Conservation (phyloP, 2,888 invertebrate genomes). For the Agelastica alni region DNA sequence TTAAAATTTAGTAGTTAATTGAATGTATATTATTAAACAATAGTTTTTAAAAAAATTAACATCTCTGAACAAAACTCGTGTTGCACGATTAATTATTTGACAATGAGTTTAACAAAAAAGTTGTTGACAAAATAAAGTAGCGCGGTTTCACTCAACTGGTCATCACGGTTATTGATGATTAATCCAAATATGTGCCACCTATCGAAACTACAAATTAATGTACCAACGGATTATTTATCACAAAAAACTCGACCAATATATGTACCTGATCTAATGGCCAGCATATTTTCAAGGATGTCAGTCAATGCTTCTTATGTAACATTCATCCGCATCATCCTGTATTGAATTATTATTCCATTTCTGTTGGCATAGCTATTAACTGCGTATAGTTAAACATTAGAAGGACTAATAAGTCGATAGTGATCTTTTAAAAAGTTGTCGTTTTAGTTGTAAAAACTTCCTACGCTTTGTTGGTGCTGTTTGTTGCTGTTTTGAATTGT, state of each 20-base stretch:
- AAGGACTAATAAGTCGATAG: slow-evolving; percentile 13
- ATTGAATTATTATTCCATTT: slow-evolving; percentile 28
- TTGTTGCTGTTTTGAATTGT: background rate
- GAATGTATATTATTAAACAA: too few relatives aligned
- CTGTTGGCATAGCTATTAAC: slow-evolving; percentile 17
- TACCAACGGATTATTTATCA: slow-evolving; percentile 6
- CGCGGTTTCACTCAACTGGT: slow-evolving; percentile 6
- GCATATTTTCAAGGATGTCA: slow-evolving; percentile 34
- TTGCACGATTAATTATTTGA: too few relatives aligned
- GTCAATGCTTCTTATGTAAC: slow-evolving; percentile 34
- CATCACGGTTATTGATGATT: slow-evolving; percentile 10
- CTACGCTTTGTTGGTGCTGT: background rate
- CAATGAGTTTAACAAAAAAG: too few relatives aligned
- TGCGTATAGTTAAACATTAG: slow-evolving; percentile 1
- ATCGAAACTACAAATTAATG: slow-evolving; percentile 2
- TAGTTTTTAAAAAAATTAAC: too few relatives aligned
- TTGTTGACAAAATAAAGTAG: too few relatives aligned
- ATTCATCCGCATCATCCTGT: slow-evolving; percentile 24
- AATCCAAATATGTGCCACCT: slow-evolving; percentile 5
- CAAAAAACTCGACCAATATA: slow-evolving; percentile 22
- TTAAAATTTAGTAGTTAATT: too few relatives aligned
- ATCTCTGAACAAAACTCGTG: too few relatives aligned
- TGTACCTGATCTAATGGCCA: slow-evolving; percentile 30
- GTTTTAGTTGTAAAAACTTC: slow-evolving; percentile 1
- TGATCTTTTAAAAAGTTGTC: slow-evolving; percentile 13